Evolutionary conservation across 1,140 invertebrate species (phyloP).

Genomic region (Physella acuta): DNA sequence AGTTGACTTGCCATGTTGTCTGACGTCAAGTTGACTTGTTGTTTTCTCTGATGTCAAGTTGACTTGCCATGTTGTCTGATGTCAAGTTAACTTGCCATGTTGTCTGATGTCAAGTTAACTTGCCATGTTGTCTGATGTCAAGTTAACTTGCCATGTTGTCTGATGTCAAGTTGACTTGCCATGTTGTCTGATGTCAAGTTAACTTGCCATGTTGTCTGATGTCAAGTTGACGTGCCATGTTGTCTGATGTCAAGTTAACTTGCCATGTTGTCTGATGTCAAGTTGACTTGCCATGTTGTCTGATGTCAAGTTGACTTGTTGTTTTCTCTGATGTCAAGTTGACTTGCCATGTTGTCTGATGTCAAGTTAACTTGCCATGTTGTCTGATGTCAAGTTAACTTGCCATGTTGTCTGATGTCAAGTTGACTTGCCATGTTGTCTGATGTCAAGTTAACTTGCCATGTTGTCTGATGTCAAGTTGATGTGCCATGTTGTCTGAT

Average conservation of each 20-base stretch:
- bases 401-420: slow-evolving; percentile 16
- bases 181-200: background rate
- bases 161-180: no score
- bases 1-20: no score
- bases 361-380: no score
- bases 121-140: background rate
- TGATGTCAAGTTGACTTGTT: background rate
- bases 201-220: slow-evolving; percentile 13
- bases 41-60: slow-evolving; percentile 23
- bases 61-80: no score
- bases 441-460: background rate
- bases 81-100: background rate
- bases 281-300: no score
- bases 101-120: no score
- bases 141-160: background rate
- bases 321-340: slow-evolving; percentile 14
- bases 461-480: slow-evolving; percentile 22
- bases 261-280: slow-evolving; percentile 16
- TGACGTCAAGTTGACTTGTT: background rate
- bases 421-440: no score
- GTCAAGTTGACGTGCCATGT: no score
- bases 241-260: background rate
- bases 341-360: slow-evolving; percentile 12
- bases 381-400: background rate
- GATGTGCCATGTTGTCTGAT: no score